A percentile compares a stretch with the other conserved stretches of the same genome.
phyloP scores from a whole-genome alignment of 2,888 invertebrate genomes.

The Mimas tiliae region DNA sequence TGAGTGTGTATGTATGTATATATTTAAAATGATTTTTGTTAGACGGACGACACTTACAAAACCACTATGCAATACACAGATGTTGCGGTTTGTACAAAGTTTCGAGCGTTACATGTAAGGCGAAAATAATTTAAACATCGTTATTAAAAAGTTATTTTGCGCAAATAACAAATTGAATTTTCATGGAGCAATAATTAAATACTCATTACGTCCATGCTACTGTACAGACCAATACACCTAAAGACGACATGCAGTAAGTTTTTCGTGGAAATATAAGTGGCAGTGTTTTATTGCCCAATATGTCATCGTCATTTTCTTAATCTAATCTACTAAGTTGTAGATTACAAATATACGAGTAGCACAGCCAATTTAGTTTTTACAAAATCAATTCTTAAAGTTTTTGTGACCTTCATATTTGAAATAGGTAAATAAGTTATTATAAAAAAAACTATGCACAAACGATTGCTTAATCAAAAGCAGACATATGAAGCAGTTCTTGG shows the following conservation, averaged over 20 bases:
- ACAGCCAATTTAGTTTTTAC: too few species aligned
- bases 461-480: too few species aligned
- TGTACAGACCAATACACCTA: neutral
- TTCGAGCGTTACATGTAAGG: neutral
- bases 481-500: too few species aligned
- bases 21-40: neutral
- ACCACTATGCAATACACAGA: constrained; percentile 18
- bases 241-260: neutral
- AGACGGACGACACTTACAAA: neutral
- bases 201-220: constrained; percentile 50
- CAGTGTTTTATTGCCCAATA: too few species aligned
- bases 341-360: too few species aligned
- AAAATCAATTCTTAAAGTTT: too few species aligned
- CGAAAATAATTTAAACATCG: constrained; percentile 33
- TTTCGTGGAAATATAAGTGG: neutral
- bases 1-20: too few species aligned
- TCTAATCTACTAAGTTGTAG: too few species aligned
- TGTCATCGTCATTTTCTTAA: too few species aligned
- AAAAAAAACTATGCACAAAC: too few species aligned
- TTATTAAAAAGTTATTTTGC: constrained; percentile 52
- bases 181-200: constrained; percentile 64
- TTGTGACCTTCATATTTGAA: too few species aligned
- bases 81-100: constrained; percentile 7
- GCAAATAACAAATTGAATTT: constrained; percentile 61
- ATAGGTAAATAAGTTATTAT: too few species aligned